phyloP scores from a whole-genome alignment of 2,888 invertebrate genomes.

The Rotaria macrura region DNA sequence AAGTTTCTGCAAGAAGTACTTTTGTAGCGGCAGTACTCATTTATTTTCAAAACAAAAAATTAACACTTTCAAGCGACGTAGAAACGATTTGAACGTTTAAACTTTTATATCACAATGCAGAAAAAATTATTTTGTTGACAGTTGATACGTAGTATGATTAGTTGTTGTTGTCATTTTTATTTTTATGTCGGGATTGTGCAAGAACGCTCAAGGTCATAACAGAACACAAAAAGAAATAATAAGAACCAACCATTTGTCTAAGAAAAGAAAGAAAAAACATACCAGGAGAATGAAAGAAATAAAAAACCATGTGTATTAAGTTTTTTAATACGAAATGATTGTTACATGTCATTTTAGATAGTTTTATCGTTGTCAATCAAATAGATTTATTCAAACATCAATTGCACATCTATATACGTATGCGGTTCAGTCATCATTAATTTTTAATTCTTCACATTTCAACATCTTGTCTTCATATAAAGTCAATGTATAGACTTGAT shows the following conservation, averaged over 20 bases:
- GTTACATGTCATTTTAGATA: background rate
- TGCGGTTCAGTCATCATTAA: background rate
- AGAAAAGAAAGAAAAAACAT: background rate
- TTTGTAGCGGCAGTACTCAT: background rate
- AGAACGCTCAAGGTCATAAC: background rate
- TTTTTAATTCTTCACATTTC: background rate
- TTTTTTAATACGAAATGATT: background rate
- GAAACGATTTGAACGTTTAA: too few relatives aligned
- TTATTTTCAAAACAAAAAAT: too few relatives aligned
- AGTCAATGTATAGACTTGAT: background rate
- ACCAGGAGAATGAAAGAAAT: too few relatives aligned
- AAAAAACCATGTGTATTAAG: background rate
- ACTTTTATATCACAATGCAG: too few relatives aligned
- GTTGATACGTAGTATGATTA: too few relatives aligned
- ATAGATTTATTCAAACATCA: background rate
- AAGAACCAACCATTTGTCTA: background rate
- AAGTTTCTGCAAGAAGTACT: constrained; percentile 3
- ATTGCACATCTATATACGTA: background rate
- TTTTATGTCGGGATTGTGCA: background rate
- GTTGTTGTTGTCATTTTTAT: background rate
- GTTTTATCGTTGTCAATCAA: constrained; percentile 2
- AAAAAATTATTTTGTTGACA: too few relatives aligned
- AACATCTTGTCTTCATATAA: background rate
- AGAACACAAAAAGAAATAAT: background rate
- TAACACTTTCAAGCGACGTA: too few relatives aligned